Evolutionary conservation across 2,888 invertebrate genomes (phyloP).

Genomic region (Cosmia trapezina): DNA sequence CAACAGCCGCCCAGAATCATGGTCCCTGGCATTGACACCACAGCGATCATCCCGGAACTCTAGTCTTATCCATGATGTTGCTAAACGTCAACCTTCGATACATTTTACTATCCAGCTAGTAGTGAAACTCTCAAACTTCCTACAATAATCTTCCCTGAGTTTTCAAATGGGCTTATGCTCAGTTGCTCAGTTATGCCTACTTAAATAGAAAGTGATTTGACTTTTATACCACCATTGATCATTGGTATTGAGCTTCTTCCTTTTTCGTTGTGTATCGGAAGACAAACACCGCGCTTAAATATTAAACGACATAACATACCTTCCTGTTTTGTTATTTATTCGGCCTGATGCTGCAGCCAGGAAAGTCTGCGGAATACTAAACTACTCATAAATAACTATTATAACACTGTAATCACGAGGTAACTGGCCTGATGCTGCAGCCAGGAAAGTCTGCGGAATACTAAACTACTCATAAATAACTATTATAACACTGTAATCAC

Average conservation of each 20-base stretch:
- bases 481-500: too few relatives aligned
- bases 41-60: background rate
- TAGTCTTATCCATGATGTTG: background rate
- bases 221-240: background rate
- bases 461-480: too few relatives aligned
- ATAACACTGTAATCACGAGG: too few relatives aligned
- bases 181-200: background rate
- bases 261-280: conserved; percentile 6
- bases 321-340: too few relatives aligned
- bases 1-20: background rate
- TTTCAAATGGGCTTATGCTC: background rate
- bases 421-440: too few relatives aligned
- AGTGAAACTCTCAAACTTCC: background rate
- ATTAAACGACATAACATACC: too few relatives aligned
- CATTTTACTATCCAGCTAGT: background rate
- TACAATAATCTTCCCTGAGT: background rate
- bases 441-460: too few relatives aligned
- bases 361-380: too few relatives aligned
- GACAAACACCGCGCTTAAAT: conserved; percentile 66
- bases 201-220: background rate
- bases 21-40: background rate
- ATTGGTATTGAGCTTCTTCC: conserved; percentile 27
- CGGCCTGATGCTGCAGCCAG: too few relatives aligned
- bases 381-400: too few relatives aligned
- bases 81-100: background rate